Conservation (phyloP, 2,113 vertebrate genomes). For the Loxodonta africana region DNA sequence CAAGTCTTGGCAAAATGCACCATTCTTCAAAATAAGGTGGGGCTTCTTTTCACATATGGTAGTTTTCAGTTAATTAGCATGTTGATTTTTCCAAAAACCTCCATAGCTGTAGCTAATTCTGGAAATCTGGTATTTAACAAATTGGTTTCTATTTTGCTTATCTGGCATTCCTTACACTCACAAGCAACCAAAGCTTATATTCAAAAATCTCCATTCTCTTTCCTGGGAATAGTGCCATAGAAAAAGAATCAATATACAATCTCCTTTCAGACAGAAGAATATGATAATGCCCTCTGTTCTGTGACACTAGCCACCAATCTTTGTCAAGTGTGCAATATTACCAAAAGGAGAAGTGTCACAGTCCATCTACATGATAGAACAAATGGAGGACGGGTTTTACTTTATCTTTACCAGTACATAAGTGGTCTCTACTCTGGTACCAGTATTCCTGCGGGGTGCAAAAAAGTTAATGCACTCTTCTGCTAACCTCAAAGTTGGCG, state of each 20-base stretch:
- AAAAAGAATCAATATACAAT: slow-evolving; percentile 81
- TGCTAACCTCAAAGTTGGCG: too few relatives aligned
- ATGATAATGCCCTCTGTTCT: slow-evolving; percentile 77
- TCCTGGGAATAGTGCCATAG: slow-evolving; percentile 78
- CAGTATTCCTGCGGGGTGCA: too few relatives aligned
- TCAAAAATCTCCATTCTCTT: slow-evolving; percentile 71
- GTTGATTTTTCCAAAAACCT: slow-evolving; percentile 67
- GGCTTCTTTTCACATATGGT: not conserved
- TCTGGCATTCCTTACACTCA: slow-evolving; percentile 52
- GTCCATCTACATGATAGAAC: slow-evolving; percentile 28
- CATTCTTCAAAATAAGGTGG: slow-evolving; percentile 34
- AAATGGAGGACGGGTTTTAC: slow-evolving; percentile 24
- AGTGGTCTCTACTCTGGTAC: not conserved
- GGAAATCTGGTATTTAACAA: slow-evolving; percentile 78
- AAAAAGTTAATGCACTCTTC: too few relatives aligned
- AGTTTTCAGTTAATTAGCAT: slow-evolving; percentile 58
- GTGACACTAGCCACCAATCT: slow-evolving; percentile 69
- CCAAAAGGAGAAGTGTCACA: slow-evolving; percentile 65
- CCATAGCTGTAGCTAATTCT: slow-evolving; percentile 74
- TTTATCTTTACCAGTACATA: slow-evolving; percentile 27
- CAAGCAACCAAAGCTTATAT: slow-evolving; percentile 68
- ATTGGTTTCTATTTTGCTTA: slow-evolving; percentile 79
- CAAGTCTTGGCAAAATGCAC: not conserved
- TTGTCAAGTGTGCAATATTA: slow-evolving; percentile 69
- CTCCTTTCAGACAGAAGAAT: slow-evolving; percentile 77